Conservation (phyloP, 2,113 vertebrate genomes). For the Syngnathoides biaculeatus region DNA sequence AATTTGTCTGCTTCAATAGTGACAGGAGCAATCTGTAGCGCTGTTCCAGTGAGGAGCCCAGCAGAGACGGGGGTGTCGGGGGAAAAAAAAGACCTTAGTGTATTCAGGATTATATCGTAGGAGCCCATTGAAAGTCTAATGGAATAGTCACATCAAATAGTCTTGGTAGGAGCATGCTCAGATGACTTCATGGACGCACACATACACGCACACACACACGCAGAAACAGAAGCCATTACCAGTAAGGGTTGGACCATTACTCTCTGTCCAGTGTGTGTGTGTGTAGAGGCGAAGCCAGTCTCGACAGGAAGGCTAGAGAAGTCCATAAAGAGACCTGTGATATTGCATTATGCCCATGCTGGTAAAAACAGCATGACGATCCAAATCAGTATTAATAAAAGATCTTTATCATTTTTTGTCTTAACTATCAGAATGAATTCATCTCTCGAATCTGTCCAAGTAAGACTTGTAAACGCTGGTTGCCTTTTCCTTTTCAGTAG, state of each 20-base stretch:
- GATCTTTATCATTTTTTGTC: not conserved
- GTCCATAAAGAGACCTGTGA: conserved; percentile 48
- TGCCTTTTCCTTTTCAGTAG: not conserved
- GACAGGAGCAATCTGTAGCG: conserved; percentile 62
- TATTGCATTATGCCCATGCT: conserved; percentile 32
- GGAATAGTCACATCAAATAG: conserved; percentile 67
- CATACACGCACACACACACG: not conserved
- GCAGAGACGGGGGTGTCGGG: not conserved
- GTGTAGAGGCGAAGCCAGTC: conserved; percentile 29
- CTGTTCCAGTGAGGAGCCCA: conserved; percentile 54
- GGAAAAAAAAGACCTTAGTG: conserved; percentile 26
- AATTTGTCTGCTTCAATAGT: conserved; percentile 64
- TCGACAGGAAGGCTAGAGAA: conserved; percentile 37
- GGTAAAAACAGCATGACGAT: conserved; percentile 9
- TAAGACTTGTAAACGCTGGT: not conserved
- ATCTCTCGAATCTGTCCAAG: not conserved
- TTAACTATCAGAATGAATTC: not conserved
- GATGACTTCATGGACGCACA: too few relatives aligned
- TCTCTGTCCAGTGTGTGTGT: conserved; percentile 61
- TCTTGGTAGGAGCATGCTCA: conserved; percentile 48
- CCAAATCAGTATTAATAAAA: not conserved
- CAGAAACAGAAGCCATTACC: conserved; percentile 63
- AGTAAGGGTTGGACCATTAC: conserved; percentile 64
- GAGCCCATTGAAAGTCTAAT: conserved; percentile 68
- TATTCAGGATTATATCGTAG: conserved; percentile 61